These are phyloP conservation scores for Atopsyche davidsoni DNA, from an alignment of 1,140 invertebrate genomes.

Conservation along the genomic window DNA sequence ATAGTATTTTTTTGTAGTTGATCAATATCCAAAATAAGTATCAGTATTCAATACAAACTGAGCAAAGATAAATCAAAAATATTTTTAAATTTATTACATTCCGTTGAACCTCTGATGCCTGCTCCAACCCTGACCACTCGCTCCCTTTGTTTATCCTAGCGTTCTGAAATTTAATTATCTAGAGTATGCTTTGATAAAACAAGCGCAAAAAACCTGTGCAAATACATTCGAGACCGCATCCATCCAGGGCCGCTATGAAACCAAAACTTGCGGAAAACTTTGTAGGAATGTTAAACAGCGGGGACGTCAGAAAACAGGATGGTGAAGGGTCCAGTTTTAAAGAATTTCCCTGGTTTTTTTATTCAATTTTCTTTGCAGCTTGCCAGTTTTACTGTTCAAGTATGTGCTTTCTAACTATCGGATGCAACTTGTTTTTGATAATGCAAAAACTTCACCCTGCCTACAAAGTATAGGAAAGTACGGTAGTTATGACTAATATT, in stretches of 20 bases:
- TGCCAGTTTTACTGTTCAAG: too few species aligned
- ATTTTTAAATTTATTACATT: too few species aligned
- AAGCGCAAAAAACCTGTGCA: conserved; percentile 19
- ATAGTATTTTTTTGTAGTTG: too few species aligned
- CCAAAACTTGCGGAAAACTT: conserved; percentile 17
- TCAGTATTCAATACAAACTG: neutral
- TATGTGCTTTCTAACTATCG: too few species aligned
- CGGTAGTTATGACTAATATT: neutral
- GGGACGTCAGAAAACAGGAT: conserved; percentile 5
- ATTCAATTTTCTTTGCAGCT: too few species aligned
- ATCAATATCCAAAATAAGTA: too few species aligned
- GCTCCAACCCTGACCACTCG: neutral
- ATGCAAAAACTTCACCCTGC: too few species aligned
- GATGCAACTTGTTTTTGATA: too few species aligned
- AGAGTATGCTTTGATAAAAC: conserved; percentile 17
- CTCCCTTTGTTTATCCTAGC: conserved; percentile 9
- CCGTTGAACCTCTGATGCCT: too few species aligned
- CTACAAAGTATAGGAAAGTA: neutral
- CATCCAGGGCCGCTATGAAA: conserved; percentile 5
- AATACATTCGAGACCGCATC: conserved; percentile 19
- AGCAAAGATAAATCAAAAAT: too few species aligned
- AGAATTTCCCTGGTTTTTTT: too few species aligned
- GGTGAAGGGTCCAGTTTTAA: too few species aligned
- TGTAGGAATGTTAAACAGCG: conserved; percentile 23
- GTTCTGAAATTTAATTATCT: conserved; percentile 22